These are phyloP conservation scores for Tenrec ecaudatus DNA, from an alignment of 2,113 vertebrate genomes.

Conservation along the genomic window DNA sequence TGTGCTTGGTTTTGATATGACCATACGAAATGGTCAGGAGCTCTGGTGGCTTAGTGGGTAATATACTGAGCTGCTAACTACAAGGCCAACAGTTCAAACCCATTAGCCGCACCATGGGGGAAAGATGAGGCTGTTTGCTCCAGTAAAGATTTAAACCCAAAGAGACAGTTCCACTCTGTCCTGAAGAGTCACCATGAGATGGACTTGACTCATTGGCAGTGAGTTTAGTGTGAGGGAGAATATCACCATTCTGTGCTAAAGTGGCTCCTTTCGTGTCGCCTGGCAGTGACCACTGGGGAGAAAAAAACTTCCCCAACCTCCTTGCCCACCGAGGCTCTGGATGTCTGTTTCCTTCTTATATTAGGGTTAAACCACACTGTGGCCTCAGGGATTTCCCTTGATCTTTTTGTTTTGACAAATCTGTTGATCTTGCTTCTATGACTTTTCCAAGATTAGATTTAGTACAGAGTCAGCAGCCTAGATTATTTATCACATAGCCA, in stretches of 20 bases:
- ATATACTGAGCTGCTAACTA: too few species aligned
- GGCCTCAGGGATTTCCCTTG: background rate
- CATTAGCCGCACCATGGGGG: too few species aligned
- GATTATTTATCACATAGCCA: conserved; percentile 18
- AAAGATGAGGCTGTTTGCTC: too few species aligned
- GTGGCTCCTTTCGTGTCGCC: background rate
- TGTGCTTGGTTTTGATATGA: too few species aligned
- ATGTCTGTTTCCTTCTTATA: background rate
- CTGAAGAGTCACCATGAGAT: too few species aligned
- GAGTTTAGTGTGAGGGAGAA: background rate
- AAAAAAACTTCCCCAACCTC: background rate
- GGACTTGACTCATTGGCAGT: too few species aligned
- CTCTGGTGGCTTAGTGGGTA: too few species aligned
- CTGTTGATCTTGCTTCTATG: conserved; percentile 24
- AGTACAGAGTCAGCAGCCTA: conserved; percentile 10
- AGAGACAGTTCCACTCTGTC: too few species aligned
- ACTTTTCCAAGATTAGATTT: conserved; percentile 49
- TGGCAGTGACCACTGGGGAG: background rate
- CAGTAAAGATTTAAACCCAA: too few species aligned
- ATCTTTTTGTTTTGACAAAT: background rate
- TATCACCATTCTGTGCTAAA: accelerated
- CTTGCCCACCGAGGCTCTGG: too few species aligned
- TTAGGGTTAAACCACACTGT: background rate
- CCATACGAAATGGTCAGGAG: too few species aligned
- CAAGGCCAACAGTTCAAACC: too few species aligned